Evolutionary conservation across 2,113 vertebrate species (phyloP), one percentile per base, ranked within the genome.

Genomic region (Ornithorhynchus anatinus): DNA sequence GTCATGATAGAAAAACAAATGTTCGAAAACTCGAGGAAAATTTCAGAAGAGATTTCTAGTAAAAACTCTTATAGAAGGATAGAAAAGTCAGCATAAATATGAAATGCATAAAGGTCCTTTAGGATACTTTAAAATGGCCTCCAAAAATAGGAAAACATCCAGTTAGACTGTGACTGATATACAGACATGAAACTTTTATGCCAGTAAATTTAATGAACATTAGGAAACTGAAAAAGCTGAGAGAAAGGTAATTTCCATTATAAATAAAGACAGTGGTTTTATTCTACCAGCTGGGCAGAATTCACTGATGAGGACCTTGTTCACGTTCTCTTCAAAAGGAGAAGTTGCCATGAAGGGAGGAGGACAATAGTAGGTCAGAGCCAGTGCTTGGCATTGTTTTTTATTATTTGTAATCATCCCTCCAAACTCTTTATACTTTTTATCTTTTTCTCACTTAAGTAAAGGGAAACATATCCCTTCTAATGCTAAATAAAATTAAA

Each of bases 361-460:
- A 74, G 56, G 71, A 62, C 48, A 66, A 79, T 9, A 57, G 23
- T 16, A 75, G 43, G 37, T 56, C 69, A 71, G 78, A 16, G 73
- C 44, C 53, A 80, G 57, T 65, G n/a, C n/a, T 38, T 78, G 25
- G n/a, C n/a, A n/a, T n/a, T n/a, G n/a, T n/a, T n/a, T n/a, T n/a
- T n/a, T n/a, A n/a, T n/a, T n/a, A n/a, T 44, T 75, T 79, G 75
- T 82, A 86, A 78, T 23, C 53, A 77, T 58, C 50, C 75, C 69
- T 59, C 54, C 71, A 77, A 83, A 62, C 42, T 68, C 7, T 47
- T 52, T n/a, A 40, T 62, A n/a, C n/a, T 71, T 73, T 72, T 73
- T 74, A 43, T 42, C 56, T 61, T 61, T 58, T n/a, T 50, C 25
- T 29, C 56, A 62, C 22, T 59, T 69, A 67, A 53, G 16, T 74